Evolutionary conservation across 2,113 vertebrate genomes (phyloP).

Genomic region (Balaenoptera acutorostrata): DNA sequence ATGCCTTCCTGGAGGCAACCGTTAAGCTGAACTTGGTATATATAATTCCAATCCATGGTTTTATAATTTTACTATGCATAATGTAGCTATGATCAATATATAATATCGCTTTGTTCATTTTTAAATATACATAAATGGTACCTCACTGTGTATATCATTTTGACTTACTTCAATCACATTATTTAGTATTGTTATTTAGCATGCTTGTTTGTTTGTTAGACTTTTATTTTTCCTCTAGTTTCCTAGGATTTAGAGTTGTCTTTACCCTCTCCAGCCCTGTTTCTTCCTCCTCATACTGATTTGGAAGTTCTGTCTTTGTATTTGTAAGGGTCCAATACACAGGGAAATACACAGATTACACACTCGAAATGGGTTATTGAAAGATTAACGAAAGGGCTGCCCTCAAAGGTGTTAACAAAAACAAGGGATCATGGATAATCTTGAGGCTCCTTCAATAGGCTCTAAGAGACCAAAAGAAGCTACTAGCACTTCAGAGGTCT

Average conservation of each 20-base stretch:
- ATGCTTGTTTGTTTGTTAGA: neutral
- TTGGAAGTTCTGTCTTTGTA: neutral
- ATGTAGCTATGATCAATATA: neutral
- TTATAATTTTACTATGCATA: neutral
- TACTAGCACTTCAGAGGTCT: neutral
- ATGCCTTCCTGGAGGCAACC: neutral
- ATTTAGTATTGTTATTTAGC: neutral
- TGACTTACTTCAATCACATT: neutral
- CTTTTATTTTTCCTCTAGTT: neutral
- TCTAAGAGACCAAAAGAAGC: neutral
- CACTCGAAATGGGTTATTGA: neutral
- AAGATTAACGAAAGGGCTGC: neutral
- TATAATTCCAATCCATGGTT: neutral
- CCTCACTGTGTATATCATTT: neutral
- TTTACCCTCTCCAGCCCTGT: neutral
- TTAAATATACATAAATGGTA: neutral
- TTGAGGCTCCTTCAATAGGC: neutral
- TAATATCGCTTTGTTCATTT: neutral
- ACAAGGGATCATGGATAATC: neutral
- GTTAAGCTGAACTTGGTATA: neutral
- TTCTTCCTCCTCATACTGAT: neutral
- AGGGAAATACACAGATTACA: neutral
- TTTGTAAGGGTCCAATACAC: neutral
- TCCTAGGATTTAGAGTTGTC: neutral
- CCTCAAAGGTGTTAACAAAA: neutral